Conservation (phyloP, 2,888 invertebrate species). For the Hirtodrosophila duncani region DNA sequence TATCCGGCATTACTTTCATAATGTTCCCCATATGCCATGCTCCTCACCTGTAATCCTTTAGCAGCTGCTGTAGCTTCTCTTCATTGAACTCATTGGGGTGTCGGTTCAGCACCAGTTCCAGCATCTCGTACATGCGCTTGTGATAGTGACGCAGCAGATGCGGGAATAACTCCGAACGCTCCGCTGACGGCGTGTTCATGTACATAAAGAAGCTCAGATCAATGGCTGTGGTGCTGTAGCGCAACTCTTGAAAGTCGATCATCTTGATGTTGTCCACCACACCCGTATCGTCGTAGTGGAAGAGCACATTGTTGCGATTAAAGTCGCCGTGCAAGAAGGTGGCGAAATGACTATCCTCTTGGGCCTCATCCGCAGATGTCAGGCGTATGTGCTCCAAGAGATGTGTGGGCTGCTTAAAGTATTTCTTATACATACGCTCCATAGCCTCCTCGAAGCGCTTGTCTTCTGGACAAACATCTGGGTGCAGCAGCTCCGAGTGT, state of each 20-base stretch:
- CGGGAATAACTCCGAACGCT: conserved; percentile 59
- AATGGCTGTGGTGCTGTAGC: conserved; percentile 72
- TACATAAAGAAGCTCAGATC: conserved; percentile 76
- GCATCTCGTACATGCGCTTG: conserved; percentile 48
- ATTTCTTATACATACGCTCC: conserved; percentile 56
- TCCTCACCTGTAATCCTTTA: conserved; percentile 50
- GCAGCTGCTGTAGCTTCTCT: conserved; percentile 27
- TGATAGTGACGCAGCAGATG: conserved; percentile 69
- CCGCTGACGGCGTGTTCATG: conserved; percentile 67
- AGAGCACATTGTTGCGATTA: conserved; percentile 77
- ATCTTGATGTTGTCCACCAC: conserved; percentile 64
- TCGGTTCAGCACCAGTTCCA: conserved; percentile 58
- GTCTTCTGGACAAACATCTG: conserved; percentile 21
- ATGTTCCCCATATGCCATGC: too few species aligned
- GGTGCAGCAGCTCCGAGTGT: conserved; percentile 12
- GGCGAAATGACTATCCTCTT: conserved; percentile 63
- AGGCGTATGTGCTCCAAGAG: conserved; percentile 70
- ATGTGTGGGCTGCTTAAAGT: conserved; percentile 59
- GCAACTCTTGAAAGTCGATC: conserved; percentile 77
- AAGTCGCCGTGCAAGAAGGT: conserved; percentile 76
- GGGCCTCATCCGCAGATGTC: conserved; percentile 25
- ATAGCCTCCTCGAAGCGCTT: conserved; percentile 39
- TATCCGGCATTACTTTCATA: too few species aligned
- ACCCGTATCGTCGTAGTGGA: conserved; percentile 55
- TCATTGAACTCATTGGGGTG: conserved; percentile 25